Percentiles rank a stretch among this genome's conserved stretches.
phyloP scores from a whole-genome alignment of 2,113 vertebrate species.

The Cepphus grylle region DNA sequence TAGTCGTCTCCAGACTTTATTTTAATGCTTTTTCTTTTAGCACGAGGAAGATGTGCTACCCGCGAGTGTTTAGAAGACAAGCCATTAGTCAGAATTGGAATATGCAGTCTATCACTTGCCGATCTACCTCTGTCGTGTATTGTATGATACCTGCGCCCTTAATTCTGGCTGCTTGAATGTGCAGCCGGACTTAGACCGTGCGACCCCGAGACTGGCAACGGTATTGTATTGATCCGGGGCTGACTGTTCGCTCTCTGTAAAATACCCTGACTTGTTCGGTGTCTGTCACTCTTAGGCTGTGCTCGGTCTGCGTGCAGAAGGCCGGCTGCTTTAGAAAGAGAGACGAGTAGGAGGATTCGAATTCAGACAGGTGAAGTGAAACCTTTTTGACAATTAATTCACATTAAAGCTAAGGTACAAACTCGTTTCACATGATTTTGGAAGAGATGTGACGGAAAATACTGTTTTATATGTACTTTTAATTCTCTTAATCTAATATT shows the following conservation, averaged over 20 bases:
- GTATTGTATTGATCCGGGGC: background rate
- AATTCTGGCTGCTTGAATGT: background rate
- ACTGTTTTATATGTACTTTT: background rate
- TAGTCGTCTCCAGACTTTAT: background rate
- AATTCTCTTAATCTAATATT: background rate
- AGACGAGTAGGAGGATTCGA: background rate
- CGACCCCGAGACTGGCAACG: background rate
- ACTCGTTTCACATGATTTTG: background rate
- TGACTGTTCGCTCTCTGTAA: background rate
- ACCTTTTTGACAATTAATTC: background rate
- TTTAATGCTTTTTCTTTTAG: background rate
- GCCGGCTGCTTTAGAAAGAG: background rate
- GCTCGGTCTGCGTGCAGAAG: background rate
- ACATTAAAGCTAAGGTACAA: background rate
- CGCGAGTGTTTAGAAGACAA: background rate
- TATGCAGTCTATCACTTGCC: background rate
- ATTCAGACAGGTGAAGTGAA: background rate
- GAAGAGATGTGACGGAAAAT: background rate
- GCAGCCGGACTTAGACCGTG: background rate
- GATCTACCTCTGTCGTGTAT: constrained; percentile 18
- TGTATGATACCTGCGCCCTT: background rate
- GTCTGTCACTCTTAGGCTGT: background rate
- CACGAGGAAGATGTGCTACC: background rate
- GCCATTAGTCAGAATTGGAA: background rate
- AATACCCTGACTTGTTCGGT: background rate